Conservation (phyloP, 2,888 invertebrate genomes). For the Halictus ligatus region DNA sequence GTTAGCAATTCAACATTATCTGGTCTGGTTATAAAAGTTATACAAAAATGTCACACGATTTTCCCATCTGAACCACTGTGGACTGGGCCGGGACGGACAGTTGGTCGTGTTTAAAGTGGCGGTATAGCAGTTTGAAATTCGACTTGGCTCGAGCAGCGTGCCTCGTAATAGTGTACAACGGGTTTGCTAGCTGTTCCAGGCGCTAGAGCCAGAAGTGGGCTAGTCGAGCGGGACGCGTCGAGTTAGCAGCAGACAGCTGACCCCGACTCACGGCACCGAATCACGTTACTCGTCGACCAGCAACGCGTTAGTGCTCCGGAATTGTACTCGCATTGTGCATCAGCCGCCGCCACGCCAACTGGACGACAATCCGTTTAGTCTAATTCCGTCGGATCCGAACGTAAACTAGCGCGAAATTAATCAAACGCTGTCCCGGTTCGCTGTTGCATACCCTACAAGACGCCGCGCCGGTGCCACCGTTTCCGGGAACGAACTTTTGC, state of each 20-base stretch:
- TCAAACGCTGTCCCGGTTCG: slow-evolving; percentile 60
- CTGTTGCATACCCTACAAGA: neutral
- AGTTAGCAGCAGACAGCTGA: slow-evolving; percentile 75
- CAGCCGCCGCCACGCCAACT: slow-evolving; percentile 63
- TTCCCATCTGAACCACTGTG: too few species aligned
- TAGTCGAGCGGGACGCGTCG: slow-evolving; percentile 67
- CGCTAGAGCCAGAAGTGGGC: slow-evolving; percentile 57
- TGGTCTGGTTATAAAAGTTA: too few species aligned
- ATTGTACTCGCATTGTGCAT: slow-evolving; percentile 79
- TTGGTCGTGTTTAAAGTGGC: slow-evolving; percentile 25
- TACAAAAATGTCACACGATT: too few species aligned
- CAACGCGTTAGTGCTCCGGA: slow-evolving; percentile 75
- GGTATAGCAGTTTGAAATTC: slow-evolving; percentile 51
- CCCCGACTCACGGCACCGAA: slow-evolving; percentile 75
- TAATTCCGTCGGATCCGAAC: slow-evolving; percentile 75
- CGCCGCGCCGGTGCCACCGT: neutral
- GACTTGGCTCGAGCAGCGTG: slow-evolving; percentile 34
- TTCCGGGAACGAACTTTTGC: neutral
- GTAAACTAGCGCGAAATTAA: slow-evolving; percentile 71
- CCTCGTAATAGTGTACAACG: slow-evolving; percentile 25
- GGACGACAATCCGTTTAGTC: slow-evolving; percentile 82
- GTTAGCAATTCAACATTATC: too few species aligned
- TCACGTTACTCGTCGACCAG: slow-evolving; percentile 79
- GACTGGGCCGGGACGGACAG: too few species aligned
- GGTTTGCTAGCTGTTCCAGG: slow-evolving; percentile 21